These are phyloP conservation scores for Danio rerio DNA, from an alignment of 2,113 vertebrate species.

Conservation along the genomic window DNA sequence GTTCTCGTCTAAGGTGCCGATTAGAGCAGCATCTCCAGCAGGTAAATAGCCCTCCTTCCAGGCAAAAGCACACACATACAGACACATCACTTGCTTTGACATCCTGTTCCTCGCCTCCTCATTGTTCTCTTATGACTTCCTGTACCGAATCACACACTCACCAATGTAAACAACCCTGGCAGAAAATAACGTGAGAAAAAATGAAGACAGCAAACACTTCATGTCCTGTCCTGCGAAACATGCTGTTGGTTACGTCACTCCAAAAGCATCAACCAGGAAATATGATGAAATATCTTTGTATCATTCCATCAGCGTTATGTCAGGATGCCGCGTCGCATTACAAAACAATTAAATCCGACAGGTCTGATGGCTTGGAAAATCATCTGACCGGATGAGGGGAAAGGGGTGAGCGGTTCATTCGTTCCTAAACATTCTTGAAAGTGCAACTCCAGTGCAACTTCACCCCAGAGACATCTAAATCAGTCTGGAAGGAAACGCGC, in stretches of 20 bases:
- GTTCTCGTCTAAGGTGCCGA: constrained; percentile 11
- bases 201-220: neutral
- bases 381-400: neutral
- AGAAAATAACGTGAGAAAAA: constrained; percentile 10
- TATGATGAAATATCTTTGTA: neutral
- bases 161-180: constrained; percentile 46
- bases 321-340: neutral
- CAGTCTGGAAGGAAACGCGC: constrained; percentile 40
- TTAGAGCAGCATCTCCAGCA: constrained; percentile 20
- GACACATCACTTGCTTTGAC: neutral
- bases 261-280: neutral
- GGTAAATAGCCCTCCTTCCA: constrained; percentile 25
- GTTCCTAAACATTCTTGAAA: constrained; percentile 47
- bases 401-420: constrained; percentile 7
- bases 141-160: constrained; percentile 47
- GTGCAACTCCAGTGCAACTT: constrained; percentile 29
- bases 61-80: constrained; percentile 39
- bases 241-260: neutral
- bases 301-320: neutral
- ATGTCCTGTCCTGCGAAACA: neutral
- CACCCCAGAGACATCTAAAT: constrained; percentile 42
- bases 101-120: constrained; percentile 60
- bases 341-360: constrained; percentile 25
- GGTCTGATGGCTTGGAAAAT: constrained; percentile 31
- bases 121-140: constrained; percentile 61